These are phyloP conservation scores for Microtus agrestis DNA, from an alignment of 2,797 vertebrate species.

Conservation along the genomic window DNA sequence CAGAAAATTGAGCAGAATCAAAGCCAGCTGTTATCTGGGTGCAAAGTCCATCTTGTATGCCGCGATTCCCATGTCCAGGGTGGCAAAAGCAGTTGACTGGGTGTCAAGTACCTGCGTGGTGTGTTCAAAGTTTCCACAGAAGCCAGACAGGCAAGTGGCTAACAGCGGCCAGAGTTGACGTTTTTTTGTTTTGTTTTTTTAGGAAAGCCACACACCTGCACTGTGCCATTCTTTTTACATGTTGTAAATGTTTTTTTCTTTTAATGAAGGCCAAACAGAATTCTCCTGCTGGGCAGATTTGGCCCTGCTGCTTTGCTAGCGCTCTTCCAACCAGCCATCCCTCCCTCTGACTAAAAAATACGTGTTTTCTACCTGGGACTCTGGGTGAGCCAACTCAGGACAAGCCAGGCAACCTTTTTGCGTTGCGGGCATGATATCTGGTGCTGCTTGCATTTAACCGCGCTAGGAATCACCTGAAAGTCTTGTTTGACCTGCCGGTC, in stretches of 20 bases:
- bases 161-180: not conserved
- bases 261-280: slow-evolving; percentile 31
- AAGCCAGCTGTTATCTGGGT: slow-evolving; percentile 13
- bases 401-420: not conserved
- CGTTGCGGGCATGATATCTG: not conserved
- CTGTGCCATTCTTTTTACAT: slow-evolving; percentile 48
- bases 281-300: not conserved
- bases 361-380: not conserved
- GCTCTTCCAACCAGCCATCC: not conserved
- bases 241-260: slow-evolving; percentile 25
- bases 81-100: not conserved
- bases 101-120: not conserved
- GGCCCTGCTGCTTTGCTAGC: not conserved
- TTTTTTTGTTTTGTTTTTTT: not conserved
- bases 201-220: slow-evolving; percentile 25
- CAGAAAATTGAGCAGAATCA: not conserved
- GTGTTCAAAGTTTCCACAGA: not conserved
- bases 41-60: slow-evolving; percentile 18
- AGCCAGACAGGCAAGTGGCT: not conserved
- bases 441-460: not conserved
- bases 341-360: not conserved
- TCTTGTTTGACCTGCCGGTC: not conserved
- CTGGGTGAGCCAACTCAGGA: not conserved
- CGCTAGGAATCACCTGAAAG: slow-evolving; percentile 50
- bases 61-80: not conserved